These are phyloP conservation scores for Xestobium rufovillosum DNA, from an alignment of 2,888 invertebrate species.

Conservation along the genomic window DNA sequence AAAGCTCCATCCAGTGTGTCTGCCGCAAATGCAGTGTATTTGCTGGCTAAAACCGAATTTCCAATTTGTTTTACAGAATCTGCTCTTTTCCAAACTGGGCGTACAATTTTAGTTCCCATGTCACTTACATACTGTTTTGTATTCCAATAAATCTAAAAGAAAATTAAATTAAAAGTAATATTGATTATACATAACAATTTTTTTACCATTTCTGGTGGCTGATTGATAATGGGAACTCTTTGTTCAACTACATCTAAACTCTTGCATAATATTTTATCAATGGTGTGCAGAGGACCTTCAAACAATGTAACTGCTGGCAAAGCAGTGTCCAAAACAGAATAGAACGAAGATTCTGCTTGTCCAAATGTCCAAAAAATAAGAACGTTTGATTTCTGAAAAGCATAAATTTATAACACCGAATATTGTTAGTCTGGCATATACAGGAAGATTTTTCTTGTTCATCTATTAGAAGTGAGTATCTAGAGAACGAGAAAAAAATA, in stretches of 20 bases:
- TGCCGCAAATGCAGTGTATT: slow-evolving; percentile 66
- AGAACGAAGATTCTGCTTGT: slow-evolving; percentile 67
- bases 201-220: slow-evolving; percentile 78
- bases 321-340: slow-evolving; percentile 64
- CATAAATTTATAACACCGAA: too few relatives aligned
- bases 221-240: slow-evolving; percentile 70
- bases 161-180: slow-evolving; percentile 6
- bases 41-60: slow-evolving; percentile 59
- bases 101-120: slow-evolving; percentile 49
- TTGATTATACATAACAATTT: not conserved
- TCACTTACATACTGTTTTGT: slow-evolving; percentile 67
- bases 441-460: too few relatives aligned
- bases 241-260: slow-evolving; percentile 81
- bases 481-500: not conserved
- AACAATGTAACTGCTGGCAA: slow-evolving; percentile 66
- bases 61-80: slow-evolving; percentile 78
- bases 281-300: slow-evolving; percentile 62
- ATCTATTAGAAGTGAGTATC: not conserved
- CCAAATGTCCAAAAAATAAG: slow-evolving; percentile 68
- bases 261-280: slow-evolving; percentile 72
- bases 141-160: slow-evolving; percentile 65
- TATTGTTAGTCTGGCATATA: too few relatives aligned
- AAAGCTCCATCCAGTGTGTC: slow-evolving; percentile 68
- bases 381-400: slow-evolving; percentile 58
- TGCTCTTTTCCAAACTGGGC: slow-evolving; percentile 66